Evolutionary conservation across 2,888 invertebrate species (phyloP), one percentile per base, ranked within the genome.

Genomic region (Drymonia ruficornis): DNA sequence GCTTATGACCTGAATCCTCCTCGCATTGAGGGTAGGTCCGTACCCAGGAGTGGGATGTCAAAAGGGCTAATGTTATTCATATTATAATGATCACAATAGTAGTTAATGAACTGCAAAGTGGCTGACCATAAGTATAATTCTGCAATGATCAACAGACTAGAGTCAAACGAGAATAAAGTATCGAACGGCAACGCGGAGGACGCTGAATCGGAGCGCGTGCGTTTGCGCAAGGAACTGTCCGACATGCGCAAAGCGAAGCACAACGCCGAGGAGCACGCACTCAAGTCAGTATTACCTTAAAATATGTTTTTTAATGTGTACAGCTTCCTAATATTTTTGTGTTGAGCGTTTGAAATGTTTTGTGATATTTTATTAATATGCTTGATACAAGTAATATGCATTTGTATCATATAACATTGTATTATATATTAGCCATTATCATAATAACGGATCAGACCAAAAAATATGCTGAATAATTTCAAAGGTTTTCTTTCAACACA

Each of bases 201-300:
- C 55, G 59, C 78, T 11, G 95, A 94, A 52, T 74, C 92, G 11
- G 94, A 95, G 67, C 87, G 92, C 28, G 59, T 93, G 71, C 94
- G 94, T 38, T 70, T 94, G 70, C 89, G 94, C 71, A 89, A 93
- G 61, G 95, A 94, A 65, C 81, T 95, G 4, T 89, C 93, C 5
- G 94, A 94, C 60, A 91, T 93, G 74, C 89, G 93, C 62, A 93
- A 92, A 53, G 94, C 93, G 51, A 94, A 94, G 66, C 93, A 93
- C 62, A 92, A 85, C 66, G 93, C 94, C 0, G 94, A 95, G 69
- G 93, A 94, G 45, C 93, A 94, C 67, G 86, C 93, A 48, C 84
- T 88, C 71, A 94, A 94, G 95, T 95, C 84, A 92, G 91, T 78
- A 62, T 56, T 19, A 58, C 47, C 44, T 9, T 12, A 31, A 31